Base-by-base conservation (phyloP, 2,797 vertebrate species). In the Lacerta bilineata region DNA sequence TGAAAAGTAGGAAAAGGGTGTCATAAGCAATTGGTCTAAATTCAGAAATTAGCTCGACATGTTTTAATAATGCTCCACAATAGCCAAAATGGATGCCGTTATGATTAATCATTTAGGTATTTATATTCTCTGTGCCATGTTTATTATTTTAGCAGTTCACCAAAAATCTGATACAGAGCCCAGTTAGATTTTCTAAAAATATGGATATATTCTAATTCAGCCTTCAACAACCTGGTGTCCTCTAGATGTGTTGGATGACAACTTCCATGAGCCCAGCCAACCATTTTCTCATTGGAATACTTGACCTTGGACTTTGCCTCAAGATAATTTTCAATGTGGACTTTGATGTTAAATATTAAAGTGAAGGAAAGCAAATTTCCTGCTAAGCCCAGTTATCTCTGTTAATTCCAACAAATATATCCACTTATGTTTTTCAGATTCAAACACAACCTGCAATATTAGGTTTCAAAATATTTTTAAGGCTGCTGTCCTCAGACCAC, bases 261-360 rank as follows among this genome's bases (percentile, higher is more conserved):
- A 64, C 9, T 29, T 11, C 33, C 33, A 72, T 33, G 71, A 33
- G 6, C 3, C 9, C 20, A 64, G 61, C 61, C 20, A 64, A 23
- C 61, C 23, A 46, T 86, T 33, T 43, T 46, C 6, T 78, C 66
- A 68, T 78, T n/a, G 46, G 61, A 68, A 86, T 23, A 86, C 39
- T n/a, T n/a, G 79, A 85, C 89, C 91, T 95, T 94, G 93, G 93
- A 93, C 0, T 0, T 33, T 88, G 91, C 90, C 79, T 91, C 92
- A 95, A 90, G 75, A 46, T 86, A 78, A 68, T 68, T 86, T 78
- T 68, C 75, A 86, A 68, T 36, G 36, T 10, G 55, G 33, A 43
- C 27, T n/a, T 66, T 68, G 29, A 33, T 46, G 41, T 78, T 43
- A 78, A 86, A 68, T 86, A 66, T 17, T 78, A 66, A 95, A 94